A percentile compares a stretch with the other conserved stretches of the same genome.
Evolutionary conservation across 2,113 vertebrate genomes (phyloP).

Genomic region (Eudyptes chrysolophus): DNA sequence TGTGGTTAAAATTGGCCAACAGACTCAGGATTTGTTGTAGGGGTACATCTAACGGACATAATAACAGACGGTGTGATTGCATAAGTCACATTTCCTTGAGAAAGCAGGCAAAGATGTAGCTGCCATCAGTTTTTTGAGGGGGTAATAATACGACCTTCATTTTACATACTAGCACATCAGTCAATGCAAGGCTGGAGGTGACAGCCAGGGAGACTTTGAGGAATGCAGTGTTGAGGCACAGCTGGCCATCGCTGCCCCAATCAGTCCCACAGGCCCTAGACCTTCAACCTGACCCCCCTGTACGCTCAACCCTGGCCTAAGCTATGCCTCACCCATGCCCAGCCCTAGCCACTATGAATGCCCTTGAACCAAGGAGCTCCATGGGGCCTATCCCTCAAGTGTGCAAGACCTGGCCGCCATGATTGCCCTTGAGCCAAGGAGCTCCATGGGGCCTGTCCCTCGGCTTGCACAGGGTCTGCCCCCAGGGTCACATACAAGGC

Average conservation of each 20-base stretch:
- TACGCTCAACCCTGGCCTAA: neutral
- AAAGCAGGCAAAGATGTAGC: neutral
- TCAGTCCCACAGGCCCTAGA: neutral
- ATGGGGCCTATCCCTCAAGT: neutral
- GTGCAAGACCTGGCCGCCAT: neutral
- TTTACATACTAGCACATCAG: neutral
- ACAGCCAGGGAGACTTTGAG: neutral
- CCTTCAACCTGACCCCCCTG: neutral
- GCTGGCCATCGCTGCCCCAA: fast-evolving
- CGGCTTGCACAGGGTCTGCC: neutral
- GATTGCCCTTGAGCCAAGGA: neutral
- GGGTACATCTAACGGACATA: neutral
- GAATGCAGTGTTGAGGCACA: neutral
- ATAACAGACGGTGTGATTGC: fast-evolving
- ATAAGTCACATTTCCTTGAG: neutral
- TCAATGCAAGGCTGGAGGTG: neutral
- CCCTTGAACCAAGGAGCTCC: neutral
- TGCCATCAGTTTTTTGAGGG: neutral
- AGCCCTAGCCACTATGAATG: neutral
- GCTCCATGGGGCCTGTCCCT: neutral
- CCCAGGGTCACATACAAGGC: neutral
- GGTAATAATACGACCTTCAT: neutral
- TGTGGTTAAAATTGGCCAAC: neutral
- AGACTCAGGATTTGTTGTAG: neutral
- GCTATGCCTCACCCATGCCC: neutral